Evolutionary conservation across 1,140 invertebrate species (phyloP).

Genomic region (Drosophila truncata): DNA sequence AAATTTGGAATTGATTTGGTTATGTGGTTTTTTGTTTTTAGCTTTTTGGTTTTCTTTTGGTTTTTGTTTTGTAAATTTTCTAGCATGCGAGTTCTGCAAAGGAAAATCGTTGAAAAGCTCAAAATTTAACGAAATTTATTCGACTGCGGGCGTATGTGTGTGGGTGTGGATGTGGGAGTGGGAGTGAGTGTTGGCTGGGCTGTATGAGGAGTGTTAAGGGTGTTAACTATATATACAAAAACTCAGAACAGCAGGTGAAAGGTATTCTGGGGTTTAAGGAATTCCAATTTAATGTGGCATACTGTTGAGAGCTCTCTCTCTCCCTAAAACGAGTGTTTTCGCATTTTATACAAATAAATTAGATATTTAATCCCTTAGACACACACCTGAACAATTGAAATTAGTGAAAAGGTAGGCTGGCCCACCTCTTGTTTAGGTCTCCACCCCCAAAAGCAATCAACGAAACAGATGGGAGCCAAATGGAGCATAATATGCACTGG

Average conservation of each 20-base stretch:
- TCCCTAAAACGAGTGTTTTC: conserved; percentile 12
- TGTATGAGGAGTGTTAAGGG: conserved; percentile 13
- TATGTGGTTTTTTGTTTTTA: conserved; percentile 49
- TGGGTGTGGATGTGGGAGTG: conserved; percentile 5
- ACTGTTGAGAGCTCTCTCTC: conserved; percentile 15
- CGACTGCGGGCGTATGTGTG: conserved; percentile 24
- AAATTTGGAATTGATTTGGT: conserved; percentile 74
- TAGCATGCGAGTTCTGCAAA: conserved; percentile 83
- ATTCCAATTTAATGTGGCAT: conserved; percentile 39
- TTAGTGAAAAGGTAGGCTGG: conserved; percentile 32
- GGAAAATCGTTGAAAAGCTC: conserved; percentile 80
- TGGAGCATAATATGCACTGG: conserved; percentile 43
- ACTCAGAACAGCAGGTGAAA: conserved; percentile 38
- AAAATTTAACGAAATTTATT: conserved; percentile 81
- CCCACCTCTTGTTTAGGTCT: background rate
- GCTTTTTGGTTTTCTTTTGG: conserved; percentile 45
- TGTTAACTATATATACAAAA: conserved; percentile 36
- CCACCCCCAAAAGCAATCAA: conserved; percentile 38
- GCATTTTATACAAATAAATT: conserved; percentile 48
- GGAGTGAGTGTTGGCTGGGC: background rate
- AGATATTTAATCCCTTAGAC: conserved; percentile 48
- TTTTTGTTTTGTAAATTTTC: conserved; percentile 54
- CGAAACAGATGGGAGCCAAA: conserved; percentile 47
- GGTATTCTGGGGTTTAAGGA: conserved; percentile 34
- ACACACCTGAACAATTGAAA: conserved; percentile 51